Base-by-base conservation (phyloP, 2,113 vertebrate genomes). In the Lasiurus borealis region DNA sequence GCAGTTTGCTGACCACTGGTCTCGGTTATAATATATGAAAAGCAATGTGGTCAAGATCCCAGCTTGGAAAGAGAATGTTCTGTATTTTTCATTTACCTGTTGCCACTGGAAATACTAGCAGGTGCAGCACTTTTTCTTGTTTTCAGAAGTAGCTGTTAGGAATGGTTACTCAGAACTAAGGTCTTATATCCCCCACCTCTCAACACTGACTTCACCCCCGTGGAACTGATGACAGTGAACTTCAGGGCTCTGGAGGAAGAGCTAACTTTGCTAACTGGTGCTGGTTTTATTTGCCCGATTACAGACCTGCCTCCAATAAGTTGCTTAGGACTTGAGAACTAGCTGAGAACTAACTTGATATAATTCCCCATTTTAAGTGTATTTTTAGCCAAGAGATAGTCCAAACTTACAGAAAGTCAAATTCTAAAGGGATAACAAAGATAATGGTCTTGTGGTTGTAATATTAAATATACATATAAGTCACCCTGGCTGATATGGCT, bases 321-420 rank as follows among this genome's bases (percentile, higher is more conserved):
- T 29, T 84, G 44, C 52, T 25, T 57, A 72, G 78, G 64, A 84
- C 78, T n/a, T 80, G 72, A 84, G 52, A 77, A 48, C n/a, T 52
- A 52, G 19, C 66, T 10, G n/a, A n/a, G n/a, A n/a, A n/a, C n/a
- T n/a, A n/a, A n/a, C n/a, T n/a, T n/a, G 16, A n/a, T 57, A 34
- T 48, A 73, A 59, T 73, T 84, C 50, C 3, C 15, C 66, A 50
- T 44, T 12, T 72, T 48, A 80, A 18, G 29, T 54, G 68, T 77
- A 52, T 87, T 84, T 87, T 59, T 88, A 84, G 46, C 36, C 83
- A 72, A 66, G 44, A 91, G 15, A 71, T 64, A 59, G 27, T 92
- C 9, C 86, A 50, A 78, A 82, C 12, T 75, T 16, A 75, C 2
- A 73, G 54, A 75, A 93, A 93, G 48, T 46, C 68, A 57, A 71